These are phyloP conservation scores for Solen grandis DNA, from an alignment of 1,140 invertebrate species.

Conservation along the genomic window DNA sequence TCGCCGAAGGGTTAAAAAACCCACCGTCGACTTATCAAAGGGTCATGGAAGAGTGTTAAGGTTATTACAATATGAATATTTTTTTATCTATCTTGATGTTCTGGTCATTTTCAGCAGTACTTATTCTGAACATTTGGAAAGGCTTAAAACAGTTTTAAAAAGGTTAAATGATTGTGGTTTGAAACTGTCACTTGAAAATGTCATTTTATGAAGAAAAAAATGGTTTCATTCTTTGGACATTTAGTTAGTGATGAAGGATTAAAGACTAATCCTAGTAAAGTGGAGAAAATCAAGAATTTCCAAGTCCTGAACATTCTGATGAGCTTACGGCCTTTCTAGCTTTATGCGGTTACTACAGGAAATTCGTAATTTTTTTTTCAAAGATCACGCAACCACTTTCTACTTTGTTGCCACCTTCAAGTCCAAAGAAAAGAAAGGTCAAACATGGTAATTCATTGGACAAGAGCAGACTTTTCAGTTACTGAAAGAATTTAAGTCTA, in stretches of 20 bases:
- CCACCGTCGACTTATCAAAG: slow-evolving; percentile 46
- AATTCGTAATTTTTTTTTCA: neutral
- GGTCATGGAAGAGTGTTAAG: slow-evolving; percentile 42
- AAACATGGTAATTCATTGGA: neutral
- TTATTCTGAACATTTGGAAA: slow-evolving; percentile 1
- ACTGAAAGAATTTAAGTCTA: neutral
- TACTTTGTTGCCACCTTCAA: neutral
- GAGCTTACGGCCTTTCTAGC: neutral
- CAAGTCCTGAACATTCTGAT: neutral
- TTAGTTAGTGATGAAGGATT: slow-evolving; percentile 31
- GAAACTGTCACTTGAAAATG: slow-evolving; percentile 43
- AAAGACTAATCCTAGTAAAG: slow-evolving; percentile 4
- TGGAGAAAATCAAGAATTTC: neutral
- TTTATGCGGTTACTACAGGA: neutral
- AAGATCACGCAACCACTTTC: neutral
- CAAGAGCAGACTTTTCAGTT: neutral
- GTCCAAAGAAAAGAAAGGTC: neutral
- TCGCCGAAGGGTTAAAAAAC: slow-evolving; percentile 19
- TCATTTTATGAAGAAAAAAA: slow-evolving; percentile 13
- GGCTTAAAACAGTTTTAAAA: neutral
- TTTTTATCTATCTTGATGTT: slow-evolving; percentile 47
- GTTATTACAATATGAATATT: neutral
- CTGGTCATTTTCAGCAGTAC: slow-evolving; percentile 27
- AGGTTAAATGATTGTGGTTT: neutral
- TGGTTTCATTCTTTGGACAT: slow-evolving; percentile 48